These are phyloP conservation scores for Spodoptera littoralis DNA, from an alignment of 2,888 invertebrate species.

Conservation along the genomic window DNA sequence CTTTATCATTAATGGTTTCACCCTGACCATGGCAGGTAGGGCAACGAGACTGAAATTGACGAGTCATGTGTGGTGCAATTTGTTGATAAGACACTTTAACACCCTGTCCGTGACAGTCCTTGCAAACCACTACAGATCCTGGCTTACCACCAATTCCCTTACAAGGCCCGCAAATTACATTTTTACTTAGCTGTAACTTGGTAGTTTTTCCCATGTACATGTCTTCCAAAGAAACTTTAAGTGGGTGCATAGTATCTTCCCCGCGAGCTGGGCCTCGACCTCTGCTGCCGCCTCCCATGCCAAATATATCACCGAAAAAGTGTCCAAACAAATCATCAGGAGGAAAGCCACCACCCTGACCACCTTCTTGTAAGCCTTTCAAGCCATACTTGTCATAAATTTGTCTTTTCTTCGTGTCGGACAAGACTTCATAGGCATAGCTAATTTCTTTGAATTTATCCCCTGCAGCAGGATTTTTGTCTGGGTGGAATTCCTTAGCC, in stretches of 20 bases:
- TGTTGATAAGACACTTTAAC: constrained; percentile 92
- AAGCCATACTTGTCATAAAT: constrained; percentile 96
- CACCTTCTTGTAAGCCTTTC: constrained; percentile 95
- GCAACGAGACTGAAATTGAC: constrained; percentile 90
- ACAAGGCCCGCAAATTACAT: constrained; percentile 93
- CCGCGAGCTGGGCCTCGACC: constrained; percentile 90
- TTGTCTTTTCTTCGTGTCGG: constrained; percentile 95
- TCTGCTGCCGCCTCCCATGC: constrained; percentile 88
- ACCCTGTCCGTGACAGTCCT: constrained; percentile 93
- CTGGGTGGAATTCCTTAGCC: constrained; percentile 97
- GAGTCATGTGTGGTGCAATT: constrained; percentile 90
- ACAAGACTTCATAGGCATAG: constrained; percentile 97
- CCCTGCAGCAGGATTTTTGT: constrained; percentile 96
- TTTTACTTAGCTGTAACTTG: constrained; percentile 94
- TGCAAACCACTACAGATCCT: constrained; percentile 91
- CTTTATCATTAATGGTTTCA: constrained; percentile 93
- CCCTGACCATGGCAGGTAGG: constrained; percentile 91
- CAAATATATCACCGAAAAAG: constrained; percentile 89
- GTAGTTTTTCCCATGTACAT: constrained; percentile 96
- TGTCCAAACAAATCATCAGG: constrained; percentile 92
- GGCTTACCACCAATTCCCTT: constrained; percentile 93
- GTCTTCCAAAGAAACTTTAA: constrained; percentile 96
- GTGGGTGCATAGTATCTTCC: constrained; percentile 95
- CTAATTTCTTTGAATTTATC: constrained; percentile 99
- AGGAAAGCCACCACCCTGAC: constrained; percentile 87